phyloP scores from a whole-genome alignment of 92 coral and sea anemone genomes.

The Scolanthus callimorphus region DNA sequence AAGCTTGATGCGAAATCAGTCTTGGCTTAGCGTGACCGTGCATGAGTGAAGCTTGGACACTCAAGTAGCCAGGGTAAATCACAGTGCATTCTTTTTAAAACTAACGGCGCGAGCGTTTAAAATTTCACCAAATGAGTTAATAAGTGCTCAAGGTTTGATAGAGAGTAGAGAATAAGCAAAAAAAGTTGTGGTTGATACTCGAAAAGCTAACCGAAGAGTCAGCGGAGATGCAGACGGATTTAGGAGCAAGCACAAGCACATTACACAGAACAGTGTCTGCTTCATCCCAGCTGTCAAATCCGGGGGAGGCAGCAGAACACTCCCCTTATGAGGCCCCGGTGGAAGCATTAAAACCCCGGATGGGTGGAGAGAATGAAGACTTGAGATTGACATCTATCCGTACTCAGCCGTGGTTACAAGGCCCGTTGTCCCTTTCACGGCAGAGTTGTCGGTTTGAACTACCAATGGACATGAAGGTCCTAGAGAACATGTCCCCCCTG shows the following conservation, averaged over 20 bases:
- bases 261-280: not conserved
- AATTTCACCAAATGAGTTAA: too few species aligned
- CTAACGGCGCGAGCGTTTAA: too few species aligned
- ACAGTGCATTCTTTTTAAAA: too few species aligned
- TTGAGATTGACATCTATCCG: slow-evolving; percentile 34
- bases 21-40: too few species aligned
- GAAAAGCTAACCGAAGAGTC: too few species aligned
- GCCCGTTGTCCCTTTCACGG: slow-evolving; percentile 87
- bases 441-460: slow-evolving; percentile 91
- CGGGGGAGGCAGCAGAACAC: slow-evolving; percentile 10
- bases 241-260: not conserved
- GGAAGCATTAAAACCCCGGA: slow-evolving; percentile 40
- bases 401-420: slow-evolving; percentile 76
- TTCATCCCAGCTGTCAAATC: not conserved
- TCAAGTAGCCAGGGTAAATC: too few species aligned
- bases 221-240: too few species aligned
- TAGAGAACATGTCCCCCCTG: slow-evolving; percentile 77
- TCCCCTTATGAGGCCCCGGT: slow-evolving; percentile 40
- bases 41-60: too few species aligned
- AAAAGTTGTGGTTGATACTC: too few species aligned
- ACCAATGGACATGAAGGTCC: slow-evolving; percentile 87
- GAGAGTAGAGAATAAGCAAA: too few species aligned
- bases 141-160: too few species aligned
- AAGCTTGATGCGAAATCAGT: too few species aligned
- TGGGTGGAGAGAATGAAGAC: slow-evolving; percentile 51